These are phyloP conservation scores for Drosophila quinaria DNA, from an alignment of 2,888 invertebrate species.

Conservation along the genomic window DNA sequence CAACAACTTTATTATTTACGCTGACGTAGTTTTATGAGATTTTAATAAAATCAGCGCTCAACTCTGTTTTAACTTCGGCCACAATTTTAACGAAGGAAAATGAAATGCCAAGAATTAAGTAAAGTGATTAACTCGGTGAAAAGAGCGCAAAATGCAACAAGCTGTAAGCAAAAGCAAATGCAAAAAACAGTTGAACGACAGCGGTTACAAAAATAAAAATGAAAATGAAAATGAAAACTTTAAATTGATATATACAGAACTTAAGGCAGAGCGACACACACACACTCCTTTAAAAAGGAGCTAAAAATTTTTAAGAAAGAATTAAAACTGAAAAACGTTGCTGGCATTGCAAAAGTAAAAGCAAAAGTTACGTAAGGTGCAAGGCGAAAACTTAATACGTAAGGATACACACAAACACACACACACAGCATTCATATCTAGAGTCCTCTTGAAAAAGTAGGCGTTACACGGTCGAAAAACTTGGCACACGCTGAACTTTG, in stretches of 20 bases:
- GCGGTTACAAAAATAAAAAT: slow-evolving; percentile 14
- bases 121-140: slow-evolving; percentile 62
- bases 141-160: slow-evolving; percentile 46
- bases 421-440: slow-evolving; percentile 7
- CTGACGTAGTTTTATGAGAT: slow-evolving; percentile 68
- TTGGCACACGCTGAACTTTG: slow-evolving; percentile 74
- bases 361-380: slow-evolving; percentile 57
- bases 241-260: slow-evolving; percentile 50
- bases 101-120: slow-evolving; percentile 38
- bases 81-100: slow-evolving; percentile 51
- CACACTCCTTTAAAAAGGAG: slow-evolving; percentile 20
- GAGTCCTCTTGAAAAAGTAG: slow-evolving; percentile 58
- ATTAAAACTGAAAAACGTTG: slow-evolving; percentile 63
- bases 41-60: slow-evolving; percentile 67
- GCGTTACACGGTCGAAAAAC: slow-evolving; percentile 74
- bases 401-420: slow-evolving; percentile 21
- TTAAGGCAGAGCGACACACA: slow-evolving; percentile 34
- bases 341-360: slow-evolving; percentile 65
- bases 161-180: slow-evolving; percentile 31
- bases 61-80: slow-evolving; percentile 37
- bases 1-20: slow-evolving; percentile 72
- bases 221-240: slow-evolving; percentile 35
- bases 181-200: slow-evolving; percentile 27
- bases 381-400: slow-evolving; percentile 25
- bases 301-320: slow-evolving; percentile 16